Evolutionary conservation across 2,797 vertebrate species (phyloP), one percentile per base, ranked within the genome.

Genomic region (Peromyscus attwateri): DNA sequence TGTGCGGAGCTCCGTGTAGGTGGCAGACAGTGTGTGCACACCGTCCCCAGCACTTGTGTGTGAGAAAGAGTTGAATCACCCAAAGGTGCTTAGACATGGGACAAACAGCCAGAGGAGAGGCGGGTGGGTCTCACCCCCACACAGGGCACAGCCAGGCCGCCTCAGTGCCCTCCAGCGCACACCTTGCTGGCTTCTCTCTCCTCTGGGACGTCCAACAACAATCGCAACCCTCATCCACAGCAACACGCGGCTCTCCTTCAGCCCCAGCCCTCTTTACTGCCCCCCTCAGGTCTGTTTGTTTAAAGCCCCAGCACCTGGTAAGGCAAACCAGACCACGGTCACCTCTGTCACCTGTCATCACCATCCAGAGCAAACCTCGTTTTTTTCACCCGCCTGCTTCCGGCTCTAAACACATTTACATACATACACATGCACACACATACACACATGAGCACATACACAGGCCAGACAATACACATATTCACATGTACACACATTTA

Each of bases 51-150:
- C 37, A 46, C 85, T 12, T 49, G 34, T 12, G 5, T 46, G 27
- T 60, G 55, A 76, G 40, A 49, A 79, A 85, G 60, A 64, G n/a
- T n/a, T n/a, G n/a, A n/a, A 31, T 49, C 31, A 3, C 8, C 46
- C 60, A 17, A 55, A n/a, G 60, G 14, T 27, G n/a, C 37, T 85
- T 19, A 62, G 52, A 64, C 66, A 1, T 40, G 89, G 73, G 71
- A 31, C 57, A 37, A 55, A 2, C 16, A 13, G 43, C 21, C n/a
- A 9, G 64, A 31, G 1, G 75, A n/a, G 85, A 60, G 4, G 29
- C 0, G 0, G 57, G 49, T 29, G n/a, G 17, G 1, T 29, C 46
- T 70, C 25, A 0, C 6, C 31, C 37, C 7, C 37, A 5, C 0
- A 21, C 46, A n/a, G 40, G 13, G 21, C 17, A 8, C 1, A 1